These are phyloP conservation scores for Ochotona princeps DNA, from an alignment of 2,113 vertebrate genomes.

Conservation along the genomic window DNA sequence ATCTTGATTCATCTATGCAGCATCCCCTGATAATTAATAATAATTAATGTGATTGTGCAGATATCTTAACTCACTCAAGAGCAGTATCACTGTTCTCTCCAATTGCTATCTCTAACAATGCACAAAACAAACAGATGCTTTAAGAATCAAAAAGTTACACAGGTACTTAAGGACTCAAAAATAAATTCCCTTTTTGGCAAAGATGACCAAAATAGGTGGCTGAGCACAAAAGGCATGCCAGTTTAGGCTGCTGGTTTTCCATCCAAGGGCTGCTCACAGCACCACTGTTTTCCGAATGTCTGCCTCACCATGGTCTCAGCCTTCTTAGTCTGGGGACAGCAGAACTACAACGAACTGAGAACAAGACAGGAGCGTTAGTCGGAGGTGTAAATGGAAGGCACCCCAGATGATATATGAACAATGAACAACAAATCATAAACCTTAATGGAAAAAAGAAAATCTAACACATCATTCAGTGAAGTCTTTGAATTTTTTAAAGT, in stretches of 20 bases:
- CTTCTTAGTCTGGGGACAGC: neutral
- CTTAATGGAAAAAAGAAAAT: neutral
- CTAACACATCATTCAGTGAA: no score
- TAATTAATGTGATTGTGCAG: neutral
- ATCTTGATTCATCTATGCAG: neutral
- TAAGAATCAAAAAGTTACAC: neutral
- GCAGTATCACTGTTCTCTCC: neutral
- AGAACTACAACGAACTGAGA: neutral
- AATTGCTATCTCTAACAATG: neutral
- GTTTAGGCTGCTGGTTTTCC: neutral
- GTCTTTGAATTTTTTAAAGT: no score
- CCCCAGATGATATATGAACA: neutral
- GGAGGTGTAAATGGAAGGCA: neutral
- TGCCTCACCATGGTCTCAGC: neutral
- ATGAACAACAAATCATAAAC: neutral
- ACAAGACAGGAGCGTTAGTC: neutral
- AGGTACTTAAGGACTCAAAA: neutral
- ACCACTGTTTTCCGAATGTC: neutral
- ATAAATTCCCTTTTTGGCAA: neutral
- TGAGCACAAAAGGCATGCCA: neutral
- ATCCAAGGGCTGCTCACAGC: neutral
- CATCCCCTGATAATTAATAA: no score
- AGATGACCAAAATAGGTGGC: neutral
- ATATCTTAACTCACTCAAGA: neutral
- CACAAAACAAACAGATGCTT: neutral